phyloP scores from a whole-genome alignment of 2,113 vertebrate genomes.

The Scopus umbretta region DNA sequence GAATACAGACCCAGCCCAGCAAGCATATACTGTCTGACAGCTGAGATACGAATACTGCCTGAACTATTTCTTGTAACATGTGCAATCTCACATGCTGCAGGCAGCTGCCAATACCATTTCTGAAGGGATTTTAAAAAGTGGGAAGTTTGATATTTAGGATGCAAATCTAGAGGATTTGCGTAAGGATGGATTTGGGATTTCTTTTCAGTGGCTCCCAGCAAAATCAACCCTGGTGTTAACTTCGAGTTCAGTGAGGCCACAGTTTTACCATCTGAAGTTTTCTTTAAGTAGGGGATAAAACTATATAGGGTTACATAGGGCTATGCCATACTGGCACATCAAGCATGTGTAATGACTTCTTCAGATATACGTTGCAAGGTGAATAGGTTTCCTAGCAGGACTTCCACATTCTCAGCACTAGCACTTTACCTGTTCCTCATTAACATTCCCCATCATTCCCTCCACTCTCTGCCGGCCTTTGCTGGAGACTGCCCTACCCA shows the following conservation, averaged over 20 bases:
- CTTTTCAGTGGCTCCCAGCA: neutral
- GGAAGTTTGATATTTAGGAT: neutral
- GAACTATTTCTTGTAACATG: neutral
- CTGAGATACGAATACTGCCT: neutral
- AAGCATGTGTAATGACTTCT: neutral
- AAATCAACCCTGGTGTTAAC: neutral
- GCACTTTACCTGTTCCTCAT: neutral
- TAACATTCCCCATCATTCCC: neutral
- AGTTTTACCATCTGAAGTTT: neutral
- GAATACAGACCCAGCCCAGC: neutral
- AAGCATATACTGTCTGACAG: neutral
- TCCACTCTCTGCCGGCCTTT: neutral
- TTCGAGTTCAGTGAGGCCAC: neutral
- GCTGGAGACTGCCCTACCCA: neutral
- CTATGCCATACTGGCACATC: neutral
- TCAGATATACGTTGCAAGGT: neutral
- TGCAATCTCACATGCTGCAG: neutral
- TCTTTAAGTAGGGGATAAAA: neutral
- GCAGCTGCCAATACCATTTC: neutral
- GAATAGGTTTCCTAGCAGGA: neutral
- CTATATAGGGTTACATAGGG: neutral
- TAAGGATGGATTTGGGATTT: neutral
- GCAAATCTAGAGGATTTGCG: neutral
- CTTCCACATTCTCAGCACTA: neutral
- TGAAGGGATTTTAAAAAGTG: neutral